A percentile compares a stretch with the other conserved stretches of the same genome.
Evolutionary conservation across 2,113 vertebrate genomes (phyloP).

Genomic region (Cyprinus carpio): DNA sequence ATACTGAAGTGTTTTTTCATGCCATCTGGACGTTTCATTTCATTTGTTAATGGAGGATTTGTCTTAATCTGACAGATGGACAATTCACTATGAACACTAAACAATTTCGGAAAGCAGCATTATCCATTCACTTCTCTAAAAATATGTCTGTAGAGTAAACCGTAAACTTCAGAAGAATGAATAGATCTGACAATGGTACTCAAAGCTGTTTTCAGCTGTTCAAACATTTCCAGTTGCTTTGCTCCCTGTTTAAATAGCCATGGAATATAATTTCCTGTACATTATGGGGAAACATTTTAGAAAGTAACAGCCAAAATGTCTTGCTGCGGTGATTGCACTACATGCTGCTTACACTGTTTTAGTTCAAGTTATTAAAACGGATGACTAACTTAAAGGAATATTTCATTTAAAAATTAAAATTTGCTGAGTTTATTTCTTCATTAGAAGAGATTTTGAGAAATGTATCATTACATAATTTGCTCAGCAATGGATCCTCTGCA

Average conservation of each 20-base stretch:
- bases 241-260: conserved; percentile 4
- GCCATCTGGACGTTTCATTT: conserved; percentile 39
- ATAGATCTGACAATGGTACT: conserved; percentile 1
- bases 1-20: conserved; percentile 21
- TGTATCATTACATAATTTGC: no score
- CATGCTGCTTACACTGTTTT: background rate
- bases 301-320: background rate
- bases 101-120: conserved; percentile 20
- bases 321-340: background rate
- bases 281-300: background rate
- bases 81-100: conserved; percentile 26
- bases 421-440: no score
- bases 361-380: background rate
- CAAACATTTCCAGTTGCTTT: background rate
- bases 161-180: background rate
- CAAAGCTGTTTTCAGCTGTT: background rate
- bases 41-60: conserved; percentile 48
- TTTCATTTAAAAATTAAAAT: background rate
- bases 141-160: background rate
- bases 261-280: background rate
- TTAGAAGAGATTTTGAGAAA: no score
- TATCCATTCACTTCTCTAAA: background rate
- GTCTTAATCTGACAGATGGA: conserved; percentile 45
- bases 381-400: background rate
- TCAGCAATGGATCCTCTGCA: no score